Percentiles rank a stretch among this genome's conserved stretches.
phyloP scores from a whole-genome alignment of 2,888 invertebrate species.

The Lasioglossum pauxillum region DNA sequence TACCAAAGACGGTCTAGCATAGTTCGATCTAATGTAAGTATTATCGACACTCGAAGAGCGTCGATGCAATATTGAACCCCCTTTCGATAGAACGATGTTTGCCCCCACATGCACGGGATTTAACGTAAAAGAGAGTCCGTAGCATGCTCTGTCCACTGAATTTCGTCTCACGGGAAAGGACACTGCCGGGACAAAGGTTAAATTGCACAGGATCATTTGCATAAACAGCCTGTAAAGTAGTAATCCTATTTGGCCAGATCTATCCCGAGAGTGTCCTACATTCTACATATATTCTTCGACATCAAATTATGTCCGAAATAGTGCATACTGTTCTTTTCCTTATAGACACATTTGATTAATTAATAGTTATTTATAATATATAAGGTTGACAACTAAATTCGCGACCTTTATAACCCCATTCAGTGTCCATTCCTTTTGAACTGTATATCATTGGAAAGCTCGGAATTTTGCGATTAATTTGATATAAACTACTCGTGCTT shows the following conservation, averaged over 20 bases:
- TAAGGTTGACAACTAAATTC: too few relatives aligned
- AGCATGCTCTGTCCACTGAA: conserved; percentile 14
- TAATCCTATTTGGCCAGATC: not conserved
- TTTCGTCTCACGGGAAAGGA: conserved; percentile 1
- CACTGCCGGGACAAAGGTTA: not conserved
- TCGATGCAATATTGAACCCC: conserved; percentile 13
- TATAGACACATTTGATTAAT: not conserved
- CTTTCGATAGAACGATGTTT: conserved; percentile 30
- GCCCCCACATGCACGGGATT: not conserved
- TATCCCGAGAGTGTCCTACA: not conserved
- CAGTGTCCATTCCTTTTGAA: too few relatives aligned
- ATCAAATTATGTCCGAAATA: not conserved
- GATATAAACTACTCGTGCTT: too few relatives aligned
- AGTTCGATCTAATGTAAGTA: conserved; percentile 42
- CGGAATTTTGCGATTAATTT: too few relatives aligned
- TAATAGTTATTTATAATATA: not conserved
- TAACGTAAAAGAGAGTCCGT: conserved; percentile 29
- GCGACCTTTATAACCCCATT: too few relatives aligned
- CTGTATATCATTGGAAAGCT: too few relatives aligned
- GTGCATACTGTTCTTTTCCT: not conserved
- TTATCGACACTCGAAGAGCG: conserved; percentile 7
- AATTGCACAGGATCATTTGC: not conserved
- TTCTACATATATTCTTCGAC: not conserved
- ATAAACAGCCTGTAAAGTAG: not conserved
- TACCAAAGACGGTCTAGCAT: conserved; percentile 31